Conservation (phyloP, 2,888 invertebrate genomes). For the Isoperla grammatica region DNA sequence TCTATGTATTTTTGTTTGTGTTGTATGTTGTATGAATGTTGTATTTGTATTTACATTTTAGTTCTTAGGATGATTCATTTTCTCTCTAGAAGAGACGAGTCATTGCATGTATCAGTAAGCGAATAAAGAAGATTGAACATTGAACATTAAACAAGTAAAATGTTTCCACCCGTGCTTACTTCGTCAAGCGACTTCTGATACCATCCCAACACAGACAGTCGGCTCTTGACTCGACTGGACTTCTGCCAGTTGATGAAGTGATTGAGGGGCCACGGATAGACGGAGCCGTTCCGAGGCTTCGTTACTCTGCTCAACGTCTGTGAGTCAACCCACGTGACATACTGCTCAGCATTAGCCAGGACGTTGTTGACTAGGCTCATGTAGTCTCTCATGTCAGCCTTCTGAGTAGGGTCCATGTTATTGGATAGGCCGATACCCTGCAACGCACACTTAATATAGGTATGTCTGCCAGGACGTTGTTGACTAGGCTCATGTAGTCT, state of each 20-base stretch:
- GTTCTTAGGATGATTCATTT: too few relatives aligned
- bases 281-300: constrained; percentile 75
- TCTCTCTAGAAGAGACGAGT: too few relatives aligned
- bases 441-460: constrained; percentile 18
- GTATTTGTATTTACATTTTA: too few relatives aligned
- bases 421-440: constrained; percentile 68
- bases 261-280: constrained; percentile 91
- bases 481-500: constrained; percentile 87
- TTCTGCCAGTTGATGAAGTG: constrained; percentile 74
- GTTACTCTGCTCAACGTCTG: constrained; percentile 78
- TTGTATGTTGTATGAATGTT: too few relatives aligned
- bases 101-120: too few relatives aligned
- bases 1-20: too few relatives aligned
- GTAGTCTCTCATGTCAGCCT: constrained; percentile 89
- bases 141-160: too few relatives aligned
- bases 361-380: constrained; percentile 86
- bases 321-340: constrained; percentile 81
- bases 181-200: constrained; percentile 70
- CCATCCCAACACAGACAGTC: constrained; percentile 77
- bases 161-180: too few relatives aligned
- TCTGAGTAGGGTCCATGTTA: constrained; percentile 65
- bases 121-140: too few relatives aligned
- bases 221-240: constrained; percentile 59
- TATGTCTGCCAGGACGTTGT: constrained; percentile 78
- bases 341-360: constrained; percentile 85